A percentile compares a stretch with the other conserved stretches of the same genome.
These are phyloP conservation scores for Anas capensis DNA, from an alignment of 2,797 vertebrate genomes.

Conservation along the genomic window DNA sequence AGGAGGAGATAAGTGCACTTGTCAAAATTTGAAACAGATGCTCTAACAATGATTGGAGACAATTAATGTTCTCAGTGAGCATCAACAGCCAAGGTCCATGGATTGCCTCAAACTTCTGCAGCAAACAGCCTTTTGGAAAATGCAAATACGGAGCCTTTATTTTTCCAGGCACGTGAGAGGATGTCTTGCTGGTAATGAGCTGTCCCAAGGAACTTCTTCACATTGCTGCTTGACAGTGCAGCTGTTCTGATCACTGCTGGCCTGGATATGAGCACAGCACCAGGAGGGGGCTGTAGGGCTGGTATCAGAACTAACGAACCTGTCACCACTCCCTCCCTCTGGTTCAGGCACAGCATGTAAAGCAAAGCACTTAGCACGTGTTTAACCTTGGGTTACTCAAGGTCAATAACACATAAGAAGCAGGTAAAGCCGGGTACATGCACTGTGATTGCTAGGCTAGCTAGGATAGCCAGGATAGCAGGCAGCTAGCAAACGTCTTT, in stretches of 20 bases:
- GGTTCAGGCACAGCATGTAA: conserved; percentile 30
- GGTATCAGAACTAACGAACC: conserved; percentile 3
- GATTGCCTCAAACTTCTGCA: conserved; percentile 67
- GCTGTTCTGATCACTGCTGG: not conserved
- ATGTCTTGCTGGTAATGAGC: conserved; percentile 54
- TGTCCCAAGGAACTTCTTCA: conserved; percentile 53
- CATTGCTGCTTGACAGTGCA: not conserved
- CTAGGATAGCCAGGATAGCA: not conserved
- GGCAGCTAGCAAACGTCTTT: not conserved
- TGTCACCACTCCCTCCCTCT: not conserved
- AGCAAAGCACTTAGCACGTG: not conserved
- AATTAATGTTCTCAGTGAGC: conserved; percentile 78
- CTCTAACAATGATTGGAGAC: conserved; percentile 79
- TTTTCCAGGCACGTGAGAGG: conserved; percentile 64
- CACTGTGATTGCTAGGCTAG: not conserved
- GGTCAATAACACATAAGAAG: not conserved
- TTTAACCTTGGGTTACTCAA: conserved; percentile 57
- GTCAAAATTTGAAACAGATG: conserved; percentile 84
- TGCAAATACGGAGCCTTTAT: conserved; percentile 73
- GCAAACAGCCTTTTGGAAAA: conserved; percentile 65
- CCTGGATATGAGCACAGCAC: not conserved
- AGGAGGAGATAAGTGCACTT: conserved; percentile 77
- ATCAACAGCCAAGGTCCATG: conserved; percentile 66
- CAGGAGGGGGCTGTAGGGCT: not conserved
- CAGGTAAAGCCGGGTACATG: not conserved